phyloP scores from a whole-genome alignment of 2,797 vertebrate species.

The Oreochromis grahami region DNA sequence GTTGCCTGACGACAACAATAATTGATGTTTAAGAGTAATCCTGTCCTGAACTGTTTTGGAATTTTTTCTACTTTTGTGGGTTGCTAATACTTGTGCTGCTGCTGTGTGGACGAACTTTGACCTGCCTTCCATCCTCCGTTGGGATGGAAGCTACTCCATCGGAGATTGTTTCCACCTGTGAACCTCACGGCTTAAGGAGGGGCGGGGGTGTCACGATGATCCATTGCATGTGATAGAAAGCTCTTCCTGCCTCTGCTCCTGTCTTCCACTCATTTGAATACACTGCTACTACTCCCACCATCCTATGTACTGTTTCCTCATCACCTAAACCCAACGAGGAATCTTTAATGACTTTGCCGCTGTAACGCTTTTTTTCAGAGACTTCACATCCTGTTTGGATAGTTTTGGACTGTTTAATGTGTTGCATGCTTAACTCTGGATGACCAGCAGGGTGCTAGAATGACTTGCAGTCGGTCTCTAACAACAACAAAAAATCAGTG shows the following conservation, averaged over 20 bases:
- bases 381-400: background rate
- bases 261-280: background rate
- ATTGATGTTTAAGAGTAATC: background rate
- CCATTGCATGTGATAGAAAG: no score
- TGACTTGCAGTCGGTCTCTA: background rate
- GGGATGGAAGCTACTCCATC: background rate
- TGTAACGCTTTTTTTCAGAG: background rate
- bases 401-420: background rate
- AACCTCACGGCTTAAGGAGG: no score
- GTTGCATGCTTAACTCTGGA: background rate
- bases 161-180: no score
- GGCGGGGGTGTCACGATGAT: no score
- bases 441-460: fast-evolving
- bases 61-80: background rate
- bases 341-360: background rate
- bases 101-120: fast-evolving
- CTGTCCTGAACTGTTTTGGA: background rate
- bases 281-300: background rate
- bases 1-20: background rate
- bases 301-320: background rate
- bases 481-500: background rate
- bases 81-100: background rate
- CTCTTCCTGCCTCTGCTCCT: background rate
- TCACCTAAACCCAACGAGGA: background rate
- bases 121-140: background rate